Base-by-base conservation (phyloP, 2,888 invertebrate genomes). In the Tenodera sinensis region DNA sequence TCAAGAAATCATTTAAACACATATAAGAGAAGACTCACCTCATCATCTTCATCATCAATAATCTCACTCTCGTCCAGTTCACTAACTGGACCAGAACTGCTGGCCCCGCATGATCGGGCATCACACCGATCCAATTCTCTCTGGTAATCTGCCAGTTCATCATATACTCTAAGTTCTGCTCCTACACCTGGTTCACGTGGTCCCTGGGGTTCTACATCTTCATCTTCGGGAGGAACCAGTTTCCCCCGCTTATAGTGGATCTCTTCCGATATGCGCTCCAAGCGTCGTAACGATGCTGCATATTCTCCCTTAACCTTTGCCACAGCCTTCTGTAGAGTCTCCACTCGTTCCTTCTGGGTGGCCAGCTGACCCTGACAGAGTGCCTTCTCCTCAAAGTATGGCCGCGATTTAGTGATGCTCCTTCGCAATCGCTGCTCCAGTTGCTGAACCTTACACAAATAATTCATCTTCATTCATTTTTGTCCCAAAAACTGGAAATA, bases 191-290 rank as follows among this genome's bases (percentile, higher is more conserved):
- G 97, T 92, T 97, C 96, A 85, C 96, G 93, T n/a, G 89, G 89
- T 14, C 90, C 91, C 28, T 84, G 28, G 34, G 88, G 88, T 9
- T 71, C 47, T 30, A 85, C 84, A 28, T 28, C 84, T 28, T 87
- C 83, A 85, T 71, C 54, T 71, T 71, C 83, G 20, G 15, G 54
- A 20, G 54, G 54, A 20, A 71, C 6, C 89, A 87, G 83, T 87
- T 95, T 95, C 88, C 95, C 93, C 15, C 96, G 94, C 92, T 95
- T 95, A 92, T 94, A 93, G 93, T 98, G 98, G 91, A 98, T 98
- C 92, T 98, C 98, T 93, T 98, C 98, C 14, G 98, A 98, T 90
- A 99, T 98, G 91, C 96, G 96, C 93, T 98, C 98, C 47, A 99
- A 94, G 91, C 96, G 96, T 91, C 96, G 96, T 84, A 99, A 94